Conservation (phyloP, 2,888 invertebrate species). For the Limnephilus marmoratus region DNA sequence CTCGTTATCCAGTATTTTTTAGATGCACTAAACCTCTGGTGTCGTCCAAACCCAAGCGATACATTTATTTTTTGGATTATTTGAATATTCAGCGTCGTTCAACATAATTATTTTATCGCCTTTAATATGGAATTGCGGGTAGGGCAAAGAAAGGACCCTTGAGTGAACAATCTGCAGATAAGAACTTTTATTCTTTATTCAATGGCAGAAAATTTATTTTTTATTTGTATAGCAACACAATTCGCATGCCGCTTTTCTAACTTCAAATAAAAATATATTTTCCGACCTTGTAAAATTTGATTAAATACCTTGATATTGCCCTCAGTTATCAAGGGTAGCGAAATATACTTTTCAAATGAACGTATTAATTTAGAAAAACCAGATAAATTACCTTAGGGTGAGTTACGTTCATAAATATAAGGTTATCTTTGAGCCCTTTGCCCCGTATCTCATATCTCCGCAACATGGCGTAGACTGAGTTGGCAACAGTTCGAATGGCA, state of each 20-base stretch:
- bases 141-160: background rate
- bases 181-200: slow-evolving; percentile 15
- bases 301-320: background rate
- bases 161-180: background rate
- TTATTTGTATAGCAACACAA: slow-evolving; percentile 38
- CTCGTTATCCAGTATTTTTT: background rate
- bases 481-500: slow-evolving; percentile 54
- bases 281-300: slow-evolving; percentile 34
- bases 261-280: slow-evolving; percentile 48
- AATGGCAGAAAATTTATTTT: background rate
- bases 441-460: slow-evolving; percentile 47
- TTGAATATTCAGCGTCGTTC: background rate
- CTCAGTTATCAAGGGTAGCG: background rate
- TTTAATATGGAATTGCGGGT: background rate
- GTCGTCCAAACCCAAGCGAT: too few species aligned
- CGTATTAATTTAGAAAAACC: slow-evolving; percentile 33
- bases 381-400: slow-evolving; percentile 39
- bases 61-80: too few species aligned
- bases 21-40: background rate
- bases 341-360: slow-evolving; percentile 1
- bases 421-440: slow-evolving; percentile 59
- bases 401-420: slow-evolving; percentile 48
- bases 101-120: background rate
- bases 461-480: slow-evolving; percentile 60
- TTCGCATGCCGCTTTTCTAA: slow-evolving; percentile 44